A percentile compares a stretch with the other conserved stretches of the same genome.
These are phyloP conservation scores for Brachyptera risi DNA, from an alignment of 2,888 invertebrate species.

Conservation along the genomic window DNA sequence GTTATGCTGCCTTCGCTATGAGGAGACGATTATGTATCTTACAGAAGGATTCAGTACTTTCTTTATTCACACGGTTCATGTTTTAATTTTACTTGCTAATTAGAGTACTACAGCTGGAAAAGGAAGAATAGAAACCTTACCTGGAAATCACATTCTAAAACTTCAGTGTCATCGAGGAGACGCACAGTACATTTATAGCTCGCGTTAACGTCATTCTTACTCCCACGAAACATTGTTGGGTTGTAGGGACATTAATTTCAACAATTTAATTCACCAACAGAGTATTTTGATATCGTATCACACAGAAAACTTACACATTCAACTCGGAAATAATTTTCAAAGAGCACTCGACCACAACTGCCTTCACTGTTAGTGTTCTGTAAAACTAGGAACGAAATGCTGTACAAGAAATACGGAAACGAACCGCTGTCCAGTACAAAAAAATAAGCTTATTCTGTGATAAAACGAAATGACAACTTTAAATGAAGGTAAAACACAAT, in stretches of 20 bases:
- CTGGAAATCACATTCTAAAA: conserved; percentile 90
- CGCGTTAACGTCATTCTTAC: conserved; percentile 70
- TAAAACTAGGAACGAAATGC: conserved; percentile 25
- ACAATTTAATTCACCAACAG: neutral
- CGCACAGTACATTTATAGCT: conserved; percentile 85
- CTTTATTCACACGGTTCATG: too few relatives aligned
- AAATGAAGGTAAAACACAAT: conserved; percentile 19
- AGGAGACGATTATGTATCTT: too few relatives aligned
- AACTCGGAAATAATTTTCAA: too few relatives aligned
- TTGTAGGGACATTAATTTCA: conserved; percentile 27
- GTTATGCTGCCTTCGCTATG: conserved; percentile 17
- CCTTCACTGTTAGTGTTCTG: neutral
- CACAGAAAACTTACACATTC: too few relatives aligned
- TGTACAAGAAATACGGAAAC: conserved; percentile 27
- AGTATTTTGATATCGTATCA: neutral
- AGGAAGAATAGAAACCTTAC: too few relatives aligned
- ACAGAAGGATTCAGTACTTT: too few relatives aligned
- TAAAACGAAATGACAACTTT: conserved; percentile 33
- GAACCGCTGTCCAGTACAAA: conserved; percentile 31
- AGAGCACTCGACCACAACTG: neutral
- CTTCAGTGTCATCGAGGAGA: conserved; percentile 84
- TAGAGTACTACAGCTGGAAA: too few relatives aligned
- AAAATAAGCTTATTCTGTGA: conserved; percentile 33
- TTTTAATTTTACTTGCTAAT: too few relatives aligned
- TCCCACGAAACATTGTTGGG: conserved; percentile 51